Percentiles rank a stretch among this genome's conserved stretches.
Conservation (phyloP, 1,140 invertebrate genomes). For the Drosophila varians region DNA sequence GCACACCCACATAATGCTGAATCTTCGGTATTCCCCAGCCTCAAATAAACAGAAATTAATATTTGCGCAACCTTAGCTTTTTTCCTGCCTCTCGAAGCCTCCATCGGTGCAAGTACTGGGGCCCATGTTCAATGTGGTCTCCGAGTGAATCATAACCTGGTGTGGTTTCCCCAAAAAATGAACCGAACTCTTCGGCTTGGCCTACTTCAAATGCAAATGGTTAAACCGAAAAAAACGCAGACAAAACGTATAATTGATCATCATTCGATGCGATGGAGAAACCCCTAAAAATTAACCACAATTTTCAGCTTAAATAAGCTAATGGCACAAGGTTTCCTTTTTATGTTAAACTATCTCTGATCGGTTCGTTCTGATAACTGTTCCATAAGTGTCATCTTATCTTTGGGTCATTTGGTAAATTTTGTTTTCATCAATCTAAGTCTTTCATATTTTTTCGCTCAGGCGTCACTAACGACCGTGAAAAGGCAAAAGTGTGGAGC, state of each 20-base stretch:
- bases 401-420: slow-evolving; percentile 13
- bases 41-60: slow-evolving; percentile 15
- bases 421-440: slow-evolving; percentile 16
- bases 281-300: slow-evolving; percentile 22
- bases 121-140: slow-evolving; percentile 23
- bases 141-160: slow-evolving; percentile 51
- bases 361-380: not conserved
- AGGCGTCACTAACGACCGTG: slow-evolving; percentile 72
- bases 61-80: slow-evolving; percentile 68
- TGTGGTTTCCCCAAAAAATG: slow-evolving; percentile 67
- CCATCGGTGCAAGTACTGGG: slow-evolving; percentile 26
- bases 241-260: slow-evolving; percentile 21
- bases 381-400: slow-evolving; percentile 17
- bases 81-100: slow-evolving; percentile 25
- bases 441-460: slow-evolving; percentile 20
- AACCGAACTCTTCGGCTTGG: slow-evolving; percentile 35
- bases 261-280: slow-evolving; percentile 18
- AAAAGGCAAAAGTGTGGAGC: slow-evolving; percentile 67
- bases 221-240: slow-evolving; percentile 12
- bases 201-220: slow-evolving; percentile 69
- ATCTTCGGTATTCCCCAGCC: slow-evolving; percentile 57
- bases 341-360: not conserved
- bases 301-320: slow-evolving; percentile 10
- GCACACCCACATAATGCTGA: slow-evolving; percentile 51
- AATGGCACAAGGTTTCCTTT: slow-evolving; percentile 28